phyloP scores from a whole-genome alignment of 2,113 vertebrate genomes.

The Rhinoptilus africanus region DNA sequence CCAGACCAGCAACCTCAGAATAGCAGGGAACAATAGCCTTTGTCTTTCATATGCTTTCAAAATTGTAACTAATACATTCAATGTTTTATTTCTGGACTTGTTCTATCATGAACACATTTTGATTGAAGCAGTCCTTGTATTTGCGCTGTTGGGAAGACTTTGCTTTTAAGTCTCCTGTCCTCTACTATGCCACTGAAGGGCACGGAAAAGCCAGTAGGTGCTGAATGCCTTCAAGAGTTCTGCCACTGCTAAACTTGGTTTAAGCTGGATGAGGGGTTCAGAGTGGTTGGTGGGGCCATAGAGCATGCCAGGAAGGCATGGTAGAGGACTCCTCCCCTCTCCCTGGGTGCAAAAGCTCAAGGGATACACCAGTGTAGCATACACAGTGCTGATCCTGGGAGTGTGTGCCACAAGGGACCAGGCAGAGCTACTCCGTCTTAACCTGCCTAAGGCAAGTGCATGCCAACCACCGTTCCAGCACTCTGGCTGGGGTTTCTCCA shows the following conservation, averaged over 20 bases:
- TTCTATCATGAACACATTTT: not conserved
- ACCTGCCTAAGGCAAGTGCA: not conserved
- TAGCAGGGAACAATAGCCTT: not conserved
- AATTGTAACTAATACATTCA: not conserved
- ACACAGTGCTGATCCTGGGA: not conserved
- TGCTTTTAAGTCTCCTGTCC: not conserved
- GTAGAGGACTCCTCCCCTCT: not conserved
- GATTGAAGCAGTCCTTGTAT: not conserved
- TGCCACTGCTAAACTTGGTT: not conserved
- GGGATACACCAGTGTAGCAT: rapidly evolving
- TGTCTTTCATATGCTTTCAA: not conserved
- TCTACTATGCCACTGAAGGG: not conserved
- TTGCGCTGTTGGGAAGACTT: not conserved
- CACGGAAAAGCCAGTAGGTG: not conserved
- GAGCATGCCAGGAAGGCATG: not conserved
- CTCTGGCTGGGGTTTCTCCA: not conserved
- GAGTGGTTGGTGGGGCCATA: not conserved
- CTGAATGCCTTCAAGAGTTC: not conserved
- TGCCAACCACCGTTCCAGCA: not conserved
- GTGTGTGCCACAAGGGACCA: not conserved
- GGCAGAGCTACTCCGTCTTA: not conserved
- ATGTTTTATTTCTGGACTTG: not conserved
- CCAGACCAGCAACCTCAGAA: not conserved
- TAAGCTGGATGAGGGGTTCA: not conserved
- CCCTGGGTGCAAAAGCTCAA: not conserved